Evolutionary conservation across 2,113 vertebrate species (phyloP).

Genomic region (Athene cunicularia): DNA sequence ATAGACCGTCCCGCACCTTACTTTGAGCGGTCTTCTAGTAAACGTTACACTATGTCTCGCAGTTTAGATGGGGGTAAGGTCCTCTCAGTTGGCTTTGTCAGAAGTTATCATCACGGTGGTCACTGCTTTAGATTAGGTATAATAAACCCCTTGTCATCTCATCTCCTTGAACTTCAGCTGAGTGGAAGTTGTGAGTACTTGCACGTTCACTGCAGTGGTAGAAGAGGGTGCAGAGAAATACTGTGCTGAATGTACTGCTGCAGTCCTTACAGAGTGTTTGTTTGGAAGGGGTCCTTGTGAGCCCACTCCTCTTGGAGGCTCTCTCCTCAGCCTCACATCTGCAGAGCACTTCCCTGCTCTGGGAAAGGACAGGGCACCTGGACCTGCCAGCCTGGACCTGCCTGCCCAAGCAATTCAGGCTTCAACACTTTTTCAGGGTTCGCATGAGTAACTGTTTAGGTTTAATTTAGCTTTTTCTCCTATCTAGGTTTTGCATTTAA

Average conservation of each 20-base stretch:
- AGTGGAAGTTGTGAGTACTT: not conserved
- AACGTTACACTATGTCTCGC: slow-evolving; percentile 94
- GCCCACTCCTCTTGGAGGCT: not conserved
- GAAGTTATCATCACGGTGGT: not conserved
- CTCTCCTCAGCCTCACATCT: not conserved
- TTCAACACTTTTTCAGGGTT: not conserved
- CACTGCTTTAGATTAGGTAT: not conserved
- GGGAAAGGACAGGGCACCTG: rapidly evolving
- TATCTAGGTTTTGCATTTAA: not conserved
- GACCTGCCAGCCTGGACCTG: not conserved
- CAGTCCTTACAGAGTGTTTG: not conserved
- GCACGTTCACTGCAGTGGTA: not conserved
- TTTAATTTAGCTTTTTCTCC: not conserved
- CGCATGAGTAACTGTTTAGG: not conserved
- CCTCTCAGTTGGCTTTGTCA: not conserved
- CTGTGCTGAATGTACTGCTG: not conserved
- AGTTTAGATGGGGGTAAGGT: slow-evolving; percentile 92
- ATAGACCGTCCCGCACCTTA: slow-evolving; percentile 91
- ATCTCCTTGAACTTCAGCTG: not conserved
- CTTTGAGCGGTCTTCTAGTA: slow-evolving; percentile 92
- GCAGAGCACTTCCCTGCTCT: not conserved
- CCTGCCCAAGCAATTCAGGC: not conserved
- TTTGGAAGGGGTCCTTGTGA: not conserved
- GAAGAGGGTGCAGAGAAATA: not conserved
- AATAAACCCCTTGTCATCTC: not conserved